A percentile compares a stretch with the other conserved stretches of the same genome.
These are phyloP conservation scores for Polydrusus tereticollis DNA, from an alignment of 2,888 invertebrate species.

Conservation along the genomic window DNA sequence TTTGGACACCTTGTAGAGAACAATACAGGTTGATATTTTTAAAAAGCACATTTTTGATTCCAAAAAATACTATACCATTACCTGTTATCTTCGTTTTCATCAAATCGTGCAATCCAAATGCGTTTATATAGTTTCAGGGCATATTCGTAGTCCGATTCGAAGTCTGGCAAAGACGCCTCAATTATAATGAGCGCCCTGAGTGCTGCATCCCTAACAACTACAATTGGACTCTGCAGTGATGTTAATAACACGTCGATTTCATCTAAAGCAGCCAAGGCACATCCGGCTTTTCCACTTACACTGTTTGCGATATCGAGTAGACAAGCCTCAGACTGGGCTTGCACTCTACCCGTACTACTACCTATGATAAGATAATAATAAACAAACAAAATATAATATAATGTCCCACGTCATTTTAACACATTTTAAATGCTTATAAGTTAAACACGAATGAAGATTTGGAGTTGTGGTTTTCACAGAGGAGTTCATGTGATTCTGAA, in stretches of 20 bases:
- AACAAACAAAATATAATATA: no score
- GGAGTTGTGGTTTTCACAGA: no score
- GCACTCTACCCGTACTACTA: slow-evolving; percentile 76
- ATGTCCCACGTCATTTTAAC: no score
- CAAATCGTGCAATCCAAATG: slow-evolving; percentile 88
- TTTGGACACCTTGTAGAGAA: no score
- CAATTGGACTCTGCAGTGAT: slow-evolving; percentile 80
- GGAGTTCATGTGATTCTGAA: no score
- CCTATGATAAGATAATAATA: no score
- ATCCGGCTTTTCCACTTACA: slow-evolving; percentile 77
- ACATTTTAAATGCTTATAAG: no score
- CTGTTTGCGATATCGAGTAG: slow-evolving; percentile 84
- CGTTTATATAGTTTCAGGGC: slow-evolving; percentile 77
- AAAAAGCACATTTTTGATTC: background rate
- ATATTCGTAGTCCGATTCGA: slow-evolving; percentile 72
- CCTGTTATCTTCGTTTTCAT: slow-evolving; percentile 82
- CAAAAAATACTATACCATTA: slow-evolving; percentile 50
- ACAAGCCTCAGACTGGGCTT: slow-evolving; percentile 84
- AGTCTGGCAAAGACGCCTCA: slow-evolving; percentile 73
- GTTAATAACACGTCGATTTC: slow-evolving; percentile 84
- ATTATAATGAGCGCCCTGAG: slow-evolving; percentile 80
- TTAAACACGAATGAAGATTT: no score
- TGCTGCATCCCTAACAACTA: slow-evolving; percentile 84
- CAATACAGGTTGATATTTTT: no score
- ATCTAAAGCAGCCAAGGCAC: slow-evolving; percentile 73